These are phyloP conservation scores for Grallaria varia DNA, from an alignment of 2,113 vertebrate species.

Conservation along the genomic window DNA sequence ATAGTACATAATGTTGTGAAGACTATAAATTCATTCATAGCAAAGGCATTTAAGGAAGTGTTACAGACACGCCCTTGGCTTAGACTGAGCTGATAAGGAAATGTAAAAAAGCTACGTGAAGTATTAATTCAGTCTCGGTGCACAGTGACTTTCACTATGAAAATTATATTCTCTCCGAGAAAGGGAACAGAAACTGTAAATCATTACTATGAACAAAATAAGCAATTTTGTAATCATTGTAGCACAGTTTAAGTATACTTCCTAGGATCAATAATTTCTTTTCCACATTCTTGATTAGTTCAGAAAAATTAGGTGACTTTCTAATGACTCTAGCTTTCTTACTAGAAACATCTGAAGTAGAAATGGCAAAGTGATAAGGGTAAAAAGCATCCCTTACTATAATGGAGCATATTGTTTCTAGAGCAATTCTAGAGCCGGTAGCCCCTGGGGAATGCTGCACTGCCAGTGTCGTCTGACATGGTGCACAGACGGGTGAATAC, in stretches of 20 bases:
- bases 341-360: background rate
- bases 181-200: background rate
- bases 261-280: background rate
- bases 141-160: background rate
- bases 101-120: background rate
- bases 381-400: background rate
- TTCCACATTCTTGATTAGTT: background rate
- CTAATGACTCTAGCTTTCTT: background rate
- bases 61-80: background rate
- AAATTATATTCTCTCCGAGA: background rate
- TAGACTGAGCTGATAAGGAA: background rate
- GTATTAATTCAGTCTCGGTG: background rate
- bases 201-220: background rate
- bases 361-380: background rate
- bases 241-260: background rate
- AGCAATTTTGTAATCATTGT: background rate
- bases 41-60: background rate
- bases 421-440: background rate
- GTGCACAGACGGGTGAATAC: background rate
- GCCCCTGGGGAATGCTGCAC: rapidly evolving
- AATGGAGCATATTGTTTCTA: background rate
- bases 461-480: rapidly evolving
- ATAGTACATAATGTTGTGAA: background rate
- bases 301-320: background rate
- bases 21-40: background rate